Base-by-base conservation (phyloP, 1,140 invertebrate species). In the Heterodera carotae region DNA sequence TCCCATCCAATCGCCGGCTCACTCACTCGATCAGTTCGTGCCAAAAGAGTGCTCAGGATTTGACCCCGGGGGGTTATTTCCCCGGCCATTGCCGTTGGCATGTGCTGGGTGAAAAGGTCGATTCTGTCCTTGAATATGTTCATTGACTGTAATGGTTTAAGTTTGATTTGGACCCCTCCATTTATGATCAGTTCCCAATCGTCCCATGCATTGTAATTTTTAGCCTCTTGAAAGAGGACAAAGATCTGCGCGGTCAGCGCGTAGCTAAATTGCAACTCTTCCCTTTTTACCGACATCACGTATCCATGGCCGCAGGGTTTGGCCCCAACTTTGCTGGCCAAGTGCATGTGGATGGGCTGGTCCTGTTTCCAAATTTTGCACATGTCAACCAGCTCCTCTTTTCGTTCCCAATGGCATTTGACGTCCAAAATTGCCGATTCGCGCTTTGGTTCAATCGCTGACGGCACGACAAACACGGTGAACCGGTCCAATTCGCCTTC, bases 341-440 rank as follows among this genome's bases (percentile, higher is more conserved):
- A 2, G 22, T 7, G 1, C n/a, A 69, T 27, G 27, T 29, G n/a
- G 10, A 69, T 69, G 22, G 67, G 67, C 25, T 69, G 67, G 10
- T 69, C 67, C 6, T 69, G 34, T 7, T 25, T 25, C 67, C 67
- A 69, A 39, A 69, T 8, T 29, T 69, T 69, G 25, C 34, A 39
- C 67, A 69, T 69, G 27, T 69, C 67, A n/a, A 69, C 67, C 4
- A 69, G 25, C 34, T 69, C 67, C 10, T 69, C 67, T 29, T 69
- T 69, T 27, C 29, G 8, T 10, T 69, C 67, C 25, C 48, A 53
- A 53, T 53, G 48, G 48, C 48, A 53, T 22, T 53, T 12, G 48
- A 53, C 18, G 12, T 53, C 48, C 0, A 53, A 22, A 12, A 22
- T 53, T 53, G 48, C 48, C 18, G 48, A 18, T 15, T 53, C 48